phyloP scores from a whole-genome alignment of 2,113 vertebrate species.

The Chloroceryle aenea region DNA sequence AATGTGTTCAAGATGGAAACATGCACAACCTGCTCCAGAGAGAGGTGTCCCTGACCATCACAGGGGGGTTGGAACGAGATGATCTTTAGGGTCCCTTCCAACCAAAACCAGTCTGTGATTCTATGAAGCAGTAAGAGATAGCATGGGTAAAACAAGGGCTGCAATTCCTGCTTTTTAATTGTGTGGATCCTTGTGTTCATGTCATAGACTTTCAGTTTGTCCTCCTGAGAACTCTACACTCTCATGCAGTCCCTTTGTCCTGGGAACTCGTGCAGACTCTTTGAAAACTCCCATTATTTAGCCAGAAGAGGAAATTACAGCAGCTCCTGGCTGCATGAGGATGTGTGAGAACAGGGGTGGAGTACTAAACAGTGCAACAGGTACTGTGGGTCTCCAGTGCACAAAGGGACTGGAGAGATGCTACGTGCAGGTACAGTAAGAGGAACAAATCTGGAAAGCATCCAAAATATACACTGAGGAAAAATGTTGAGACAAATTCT shows the following conservation, averaged over 20 bases:
- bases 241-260: background rate
- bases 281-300: background rate
- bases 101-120: no score
- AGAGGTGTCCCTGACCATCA: no score
- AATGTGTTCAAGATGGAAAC: no score
- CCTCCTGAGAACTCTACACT: background rate
- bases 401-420: background rate
- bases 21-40: no score
- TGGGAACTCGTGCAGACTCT: background rate
- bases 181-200: background rate
- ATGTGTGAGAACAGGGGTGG: background rate
- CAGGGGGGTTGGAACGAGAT: no score
- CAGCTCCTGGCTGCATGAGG: background rate
- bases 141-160: background rate
- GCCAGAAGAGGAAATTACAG: background rate
- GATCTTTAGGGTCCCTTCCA: no score
- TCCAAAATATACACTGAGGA: background rate
- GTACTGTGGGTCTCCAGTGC: background rate
- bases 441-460: background rate
- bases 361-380: background rate
- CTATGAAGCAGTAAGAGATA: background rate
- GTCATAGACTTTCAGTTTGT: background rate
- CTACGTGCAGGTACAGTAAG: background rate
- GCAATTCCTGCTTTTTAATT: background rate
- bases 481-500: background rate